Base-by-base conservation (phyloP, 2,113 vertebrate species). In the Antennarius striatus region DNA sequence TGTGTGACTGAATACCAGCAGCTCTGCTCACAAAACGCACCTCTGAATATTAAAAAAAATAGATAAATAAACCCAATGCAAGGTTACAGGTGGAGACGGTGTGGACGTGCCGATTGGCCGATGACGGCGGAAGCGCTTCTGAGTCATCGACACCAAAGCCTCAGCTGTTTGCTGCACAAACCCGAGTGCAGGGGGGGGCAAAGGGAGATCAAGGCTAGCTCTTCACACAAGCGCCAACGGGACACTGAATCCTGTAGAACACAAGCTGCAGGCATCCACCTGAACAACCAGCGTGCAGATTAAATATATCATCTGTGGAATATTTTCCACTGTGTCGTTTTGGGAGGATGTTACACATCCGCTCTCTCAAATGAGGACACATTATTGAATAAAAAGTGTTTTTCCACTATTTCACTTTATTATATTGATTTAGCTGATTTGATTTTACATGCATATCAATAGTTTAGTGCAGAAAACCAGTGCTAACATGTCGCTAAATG, bases 91-190 rank as follows among this genome's bases (percentile, higher is more conserved):
- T 64, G 47, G 17, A 59, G 45, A 55, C n/a, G 17, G 5, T 6
- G 7, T 49, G 75, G 56, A 67, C 0, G 30, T 57, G 36, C 47
- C 42, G 43, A 29, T 17, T 42, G 16, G 39, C 30, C 47, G 6
- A 43, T 2, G 0, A 45, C 40, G 47, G 56, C 69, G 58, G 80
- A 86, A 74, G 56, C 79, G 76, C 49, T 71, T 22, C 22, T 22
- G 22, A 22, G 22, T 22, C 22, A 22, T 22, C 22, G 22, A 22
- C 62, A 68, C 68, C 30, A 73, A 32, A 62, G 49, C 49, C 9
- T 71, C 2, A 53, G 45, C 70, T 77, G 67, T 67, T 28, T 50
- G n/a, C 56, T 54, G 62, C 47, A 73, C 50, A 50, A 63, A 73
- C 52, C 30, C 32, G 42, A 28, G 8, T 8, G 29, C 13, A 54